A percentile compares a stretch with the other conserved stretches of the same genome.
Evolutionary conservation across 2,888 invertebrate species (phyloP).

Genomic region (Patella caerulea): DNA sequence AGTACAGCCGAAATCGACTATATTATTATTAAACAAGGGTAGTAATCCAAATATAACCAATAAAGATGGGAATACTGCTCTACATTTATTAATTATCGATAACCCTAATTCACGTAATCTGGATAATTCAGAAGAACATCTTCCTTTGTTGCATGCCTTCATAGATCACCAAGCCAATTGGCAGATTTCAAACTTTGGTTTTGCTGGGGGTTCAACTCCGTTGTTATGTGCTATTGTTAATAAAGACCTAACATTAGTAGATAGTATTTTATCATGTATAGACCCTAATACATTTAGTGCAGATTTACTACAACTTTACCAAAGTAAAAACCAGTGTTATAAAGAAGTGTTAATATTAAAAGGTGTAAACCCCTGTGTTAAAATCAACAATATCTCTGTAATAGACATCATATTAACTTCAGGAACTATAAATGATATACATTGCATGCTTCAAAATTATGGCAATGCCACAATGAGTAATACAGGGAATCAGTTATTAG

Average conservation of each 20-base stretch:
- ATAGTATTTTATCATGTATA: not conserved
- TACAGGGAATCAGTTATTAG: not conserved
- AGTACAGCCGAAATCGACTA: not conserved
- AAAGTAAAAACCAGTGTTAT: not conserved
- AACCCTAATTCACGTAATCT: not conserved
- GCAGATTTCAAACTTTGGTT: not conserved
- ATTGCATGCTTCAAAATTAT: constrained; percentile 1
- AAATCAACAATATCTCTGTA: not conserved
- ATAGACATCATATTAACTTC: not conserved
- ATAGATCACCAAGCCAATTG: not conserved
- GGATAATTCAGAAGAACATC: not conserved
- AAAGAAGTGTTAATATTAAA: not conserved
- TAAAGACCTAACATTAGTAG: not conserved
- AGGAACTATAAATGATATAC: not conserved
- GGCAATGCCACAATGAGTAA: not conserved
- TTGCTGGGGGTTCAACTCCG: not conserved
- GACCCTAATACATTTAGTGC: not conserved
- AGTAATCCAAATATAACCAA: not conserved
- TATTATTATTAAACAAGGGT: not conserved
- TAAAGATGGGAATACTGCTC: constrained; percentile 1
- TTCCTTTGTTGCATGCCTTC: not conserved
- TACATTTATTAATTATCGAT: not conserved
- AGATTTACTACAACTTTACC: not conserved
- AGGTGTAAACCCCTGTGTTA: not conserved
- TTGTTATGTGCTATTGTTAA: not conserved